These are phyloP conservation scores for Leucoptera coffeella DNA, from an alignment of 2,888 invertebrate genomes.

Conservation along the genomic window DNA sequence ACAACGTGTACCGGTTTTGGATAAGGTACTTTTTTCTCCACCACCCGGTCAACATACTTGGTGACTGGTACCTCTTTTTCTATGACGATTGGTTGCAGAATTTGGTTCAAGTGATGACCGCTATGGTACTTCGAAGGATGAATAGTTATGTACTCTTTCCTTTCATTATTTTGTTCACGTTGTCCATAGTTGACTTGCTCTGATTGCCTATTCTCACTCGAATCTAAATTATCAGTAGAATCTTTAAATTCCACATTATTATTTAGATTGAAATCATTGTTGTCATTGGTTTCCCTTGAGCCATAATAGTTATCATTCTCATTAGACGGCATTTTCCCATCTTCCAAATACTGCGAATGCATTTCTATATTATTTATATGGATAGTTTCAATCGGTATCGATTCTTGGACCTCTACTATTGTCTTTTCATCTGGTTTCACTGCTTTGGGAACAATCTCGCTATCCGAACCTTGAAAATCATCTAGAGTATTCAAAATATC, in stretches of 20 bases:
- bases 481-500: slow-evolving; percentile 27
- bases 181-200: slow-evolving; percentile 19
- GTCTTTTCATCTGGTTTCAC: slow-evolving; percentile 39
- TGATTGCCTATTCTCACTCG: slow-evolving; percentile 24
- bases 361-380: slow-evolving; percentile 41
- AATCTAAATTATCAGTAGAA: slow-evolving; percentile 18
- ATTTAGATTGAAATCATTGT: slow-evolving; percentile 10
- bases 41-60: slow-evolving; percentile 32
- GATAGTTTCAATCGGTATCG: slow-evolving; percentile 49
- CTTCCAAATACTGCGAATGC: slow-evolving; percentile 29
- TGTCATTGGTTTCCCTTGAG: slow-evolving; percentile 20
- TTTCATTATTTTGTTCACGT: slow-evolving; percentile 12
- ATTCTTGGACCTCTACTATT: slow-evolving; percentile 60
- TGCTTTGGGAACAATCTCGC: slow-evolving; percentile 26
- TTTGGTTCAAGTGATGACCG: slow-evolving; percentile 11
- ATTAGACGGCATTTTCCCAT: slow-evolving; percentile 22
- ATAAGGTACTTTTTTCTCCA: slow-evolving; percentile 37
- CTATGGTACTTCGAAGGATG: neutral
- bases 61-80: slow-evolving; percentile 41
- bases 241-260: too few species aligned
- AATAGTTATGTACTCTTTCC: slow-evolving; percentile 18
- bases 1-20: slow-evolving; percentile 26
- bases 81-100: slow-evolving; percentile 38
- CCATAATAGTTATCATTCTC: slow-evolving; percentile 19
- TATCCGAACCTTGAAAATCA: slow-evolving; percentile 31